Percentiles rank a stretch among this genome's conserved stretches.
Evolutionary conservation across 64 coral and sea anemone species (phyloP).

Genomic region (Porites lutea): DNA sequence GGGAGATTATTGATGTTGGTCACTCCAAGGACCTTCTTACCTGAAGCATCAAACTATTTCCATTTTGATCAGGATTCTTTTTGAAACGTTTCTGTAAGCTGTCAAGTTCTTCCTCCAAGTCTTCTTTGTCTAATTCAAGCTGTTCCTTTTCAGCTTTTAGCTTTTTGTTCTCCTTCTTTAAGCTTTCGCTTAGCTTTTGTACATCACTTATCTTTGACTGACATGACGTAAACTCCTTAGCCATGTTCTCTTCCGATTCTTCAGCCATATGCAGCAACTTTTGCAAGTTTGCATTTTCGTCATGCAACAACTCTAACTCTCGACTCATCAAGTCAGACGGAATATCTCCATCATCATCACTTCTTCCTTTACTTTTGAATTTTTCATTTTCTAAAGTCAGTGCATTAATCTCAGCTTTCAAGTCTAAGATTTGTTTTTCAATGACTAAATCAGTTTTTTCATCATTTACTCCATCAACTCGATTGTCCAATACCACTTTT

Average conservation of each 20-base stretch:
- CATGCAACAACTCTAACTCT: conserved; percentile 68
- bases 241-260: conserved; percentile 85
- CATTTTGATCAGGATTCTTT: conserved; percentile 30
- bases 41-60: conserved; percentile 41
- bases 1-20: background rate
- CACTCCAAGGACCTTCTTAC: background rate
- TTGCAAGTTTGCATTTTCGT: conserved; percentile 76
- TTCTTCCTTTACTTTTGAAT: conserved; percentile 5
- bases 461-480: conserved; percentile 1
- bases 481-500: conserved; percentile 46
- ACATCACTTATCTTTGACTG: conserved; percentile 65
- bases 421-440: conserved; percentile 57
- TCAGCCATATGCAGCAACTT: conserved; percentile 89
- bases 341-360: conserved; percentile 28
- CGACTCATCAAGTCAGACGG: conserved; percentile 47
- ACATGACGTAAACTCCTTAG: conserved; percentile 63
- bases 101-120: conserved; percentile 76
- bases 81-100: conserved; percentile 48
- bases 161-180: conserved; percentile 69
- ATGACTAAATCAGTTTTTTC: conserved; percentile 38
- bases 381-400: conserved; percentile 78
- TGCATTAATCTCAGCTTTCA: conserved; percentile 74
- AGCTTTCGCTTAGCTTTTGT: conserved; percentile 71
- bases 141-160: conserved; percentile 66
- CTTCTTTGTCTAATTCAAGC: conserved; percentile 66